Evolutionary conservation across 1,140 invertebrate genomes (phyloP), one percentile per base, ranked within the genome.

Genomic region (Anthonomus grandis): DNA sequence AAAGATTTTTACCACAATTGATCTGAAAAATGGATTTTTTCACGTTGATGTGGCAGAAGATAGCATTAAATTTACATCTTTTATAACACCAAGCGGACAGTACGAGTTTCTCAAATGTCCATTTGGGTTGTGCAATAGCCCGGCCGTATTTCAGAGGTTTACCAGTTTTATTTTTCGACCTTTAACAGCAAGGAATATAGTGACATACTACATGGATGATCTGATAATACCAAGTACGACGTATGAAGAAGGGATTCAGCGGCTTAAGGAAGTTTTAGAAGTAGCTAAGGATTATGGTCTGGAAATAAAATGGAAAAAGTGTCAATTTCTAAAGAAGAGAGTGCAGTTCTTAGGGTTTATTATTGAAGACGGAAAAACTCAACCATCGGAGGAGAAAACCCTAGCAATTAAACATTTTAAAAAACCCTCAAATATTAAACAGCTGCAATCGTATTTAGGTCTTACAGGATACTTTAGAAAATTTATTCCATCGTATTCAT

Each of bases 91-190:
- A n/a, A 47, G 41, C 24, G 64, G 68, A 3, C 74, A n/a, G 63
- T 78, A 0, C 71, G 79, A 0, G 37, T 78, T 4, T 74, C 75
- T 0, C 57, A 60, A 19, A 82, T 82, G 59, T 15, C 63, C 63
- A 10, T 70, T 70, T 41, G 65, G 65, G 6, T 55, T 71, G 10
- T 59, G 46, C 15, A 67, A 67, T 10, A 52, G 47, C 8, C 54
- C 60, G 0, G 10, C 37, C 0, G 44, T 60, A 10, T 62, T 64
- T 55, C 59, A 62, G 34, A 46, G 62, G 41, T 61, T 47, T 25
- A 49, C 59, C 3, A 48, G 18, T 67, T 60, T 39, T 50, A 38
- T 64, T 51, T 62, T 81, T 47, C 21, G 37, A 46, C 34, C 56
- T 5, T 42, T 62, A 36, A 39, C 69, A 46, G 6, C 55, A 31